Conservation (phyloP, 1,140 invertebrate genomes). For the Drosophila equinoxialis region DNA sequence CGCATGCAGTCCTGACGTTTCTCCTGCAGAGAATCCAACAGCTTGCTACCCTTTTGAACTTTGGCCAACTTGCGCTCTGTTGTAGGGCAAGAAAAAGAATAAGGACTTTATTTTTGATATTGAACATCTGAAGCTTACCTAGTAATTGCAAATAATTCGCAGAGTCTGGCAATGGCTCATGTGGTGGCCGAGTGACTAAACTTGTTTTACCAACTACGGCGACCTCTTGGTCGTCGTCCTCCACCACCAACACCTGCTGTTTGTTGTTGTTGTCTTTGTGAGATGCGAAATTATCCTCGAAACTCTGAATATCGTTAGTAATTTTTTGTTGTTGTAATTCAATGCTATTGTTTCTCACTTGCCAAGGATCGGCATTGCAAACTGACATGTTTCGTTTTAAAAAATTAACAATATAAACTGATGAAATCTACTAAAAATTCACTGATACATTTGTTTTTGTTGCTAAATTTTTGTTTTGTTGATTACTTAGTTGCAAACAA, state of each 20-base stretch:
- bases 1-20: conserved; percentile 84
- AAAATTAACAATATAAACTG: conserved; percentile 19
- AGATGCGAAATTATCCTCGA: conserved; percentile 84
- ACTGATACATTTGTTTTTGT: conserved; percentile 17
- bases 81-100: not conserved
- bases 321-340: conserved; percentile 35
- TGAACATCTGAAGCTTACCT: conserved; percentile 34
- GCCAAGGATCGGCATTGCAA: conserved; percentile 69
- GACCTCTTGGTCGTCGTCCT: conserved; percentile 19
- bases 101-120: too few relatives aligned
- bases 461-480: not conserved
- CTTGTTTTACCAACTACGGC: not conserved
- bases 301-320: conserved; percentile 49
- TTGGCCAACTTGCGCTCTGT: conserved; percentile 84
- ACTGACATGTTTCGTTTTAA: conserved; percentile 71
- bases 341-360: conserved; percentile 46
- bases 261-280: conserved; percentile 20
- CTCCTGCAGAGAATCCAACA: conserved; percentile 83
- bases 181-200: conserved; percentile 24
- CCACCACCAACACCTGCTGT: conserved; percentile 10
- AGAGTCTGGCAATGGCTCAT: conserved; percentile 82
- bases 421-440: conserved; percentile 22
- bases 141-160: conserved; percentile 68
- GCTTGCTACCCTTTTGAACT: conserved; percentile 83
- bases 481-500: not conserved